Base-by-base conservation (phyloP, 2,113 vertebrate genomes). In the Oryzias celebensis region DNA sequence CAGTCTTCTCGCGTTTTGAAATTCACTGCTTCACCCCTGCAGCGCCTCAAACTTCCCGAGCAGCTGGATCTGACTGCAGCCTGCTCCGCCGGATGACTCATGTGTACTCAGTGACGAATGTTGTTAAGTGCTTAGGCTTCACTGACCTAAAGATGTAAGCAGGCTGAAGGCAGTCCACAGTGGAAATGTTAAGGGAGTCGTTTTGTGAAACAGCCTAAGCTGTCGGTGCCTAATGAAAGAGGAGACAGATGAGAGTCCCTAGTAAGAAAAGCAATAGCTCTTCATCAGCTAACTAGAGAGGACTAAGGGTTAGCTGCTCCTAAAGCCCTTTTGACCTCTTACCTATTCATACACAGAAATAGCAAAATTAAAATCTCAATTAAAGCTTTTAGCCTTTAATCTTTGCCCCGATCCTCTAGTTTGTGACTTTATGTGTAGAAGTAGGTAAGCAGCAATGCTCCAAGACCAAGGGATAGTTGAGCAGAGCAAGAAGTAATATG, bases 111-210 rank as follows among this genome's bases (percentile, higher is more conserved):
- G 58, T 50, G 74, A 74, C 59, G 62, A 75, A 77, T 46, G 24
- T 45, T 1, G 61, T 78, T 84, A 71, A 60, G 60, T 66, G 61
- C 56, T 1, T 48, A 60, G 59, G 70, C 70, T 73, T 71, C 58
- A 46, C 68, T 80, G 83, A 83, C 79, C 79, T 73, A 60, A 79
- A 71, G 61, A 68, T 51, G 68, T 68, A 73, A 71, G 62, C 76
- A 59, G 72, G 58, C 77, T 68, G 72, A 50, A 72, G 57, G 73
- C 23, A 2, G 56, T 52, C 48, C 50, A 71, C 16, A 20, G 36
- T 41, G 62, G 8, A 36, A 60, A 58, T 65, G 62, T 0, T 3
- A 61, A 48, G 58, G 26, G 49, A 59, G 70, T 52, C 16, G 5
- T 52, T 68, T 57, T 65, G 61, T 65, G 71, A 53, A 78, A 71